These are phyloP conservation scores for Drosophila ambigua DNA, from an alignment of 1,140 invertebrate genomes.

Conservation along the genomic window DNA sequence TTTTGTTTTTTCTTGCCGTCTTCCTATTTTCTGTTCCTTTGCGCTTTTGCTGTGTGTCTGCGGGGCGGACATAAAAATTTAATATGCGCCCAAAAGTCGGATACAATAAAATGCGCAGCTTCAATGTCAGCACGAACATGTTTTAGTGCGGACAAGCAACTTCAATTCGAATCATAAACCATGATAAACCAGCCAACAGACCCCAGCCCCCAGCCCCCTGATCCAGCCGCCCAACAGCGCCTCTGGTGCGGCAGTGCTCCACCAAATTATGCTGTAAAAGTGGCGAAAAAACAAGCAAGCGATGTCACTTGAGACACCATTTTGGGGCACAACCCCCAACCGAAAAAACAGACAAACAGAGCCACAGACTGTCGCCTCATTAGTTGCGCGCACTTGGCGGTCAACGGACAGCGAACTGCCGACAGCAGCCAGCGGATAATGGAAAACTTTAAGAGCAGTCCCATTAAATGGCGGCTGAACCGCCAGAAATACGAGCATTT, in stretches of 20 bases:
- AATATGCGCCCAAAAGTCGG: constrained; percentile 68
- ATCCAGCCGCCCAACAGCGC: no score
- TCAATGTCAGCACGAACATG: constrained; percentile 1
- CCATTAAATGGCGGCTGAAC: no score
- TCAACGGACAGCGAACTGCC: constrained; percentile 2
- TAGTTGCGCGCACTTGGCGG: constrained; percentile 28
- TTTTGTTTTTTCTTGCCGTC: constrained; percentile 1
- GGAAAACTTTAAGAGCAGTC: constrained; percentile 5
- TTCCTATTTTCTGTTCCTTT: constrained; percentile 23
- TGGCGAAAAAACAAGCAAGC: constrained; percentile 48
- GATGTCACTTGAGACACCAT: constrained; percentile 43
- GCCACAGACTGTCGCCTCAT: constrained; percentile 48
- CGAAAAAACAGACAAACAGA: constrained; percentile 16
- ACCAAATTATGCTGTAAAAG: constrained; percentile 75
- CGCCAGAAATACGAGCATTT: no score
- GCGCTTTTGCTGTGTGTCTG: constrained; percentile 17
- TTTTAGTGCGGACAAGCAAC: constrained; percentile 31
- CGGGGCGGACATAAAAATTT: constrained; percentile 67
- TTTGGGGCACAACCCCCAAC: constrained; percentile 13
- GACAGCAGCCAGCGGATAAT: not conserved
- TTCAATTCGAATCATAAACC: constrained; percentile 62
- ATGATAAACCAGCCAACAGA: constrained; percentile 10
- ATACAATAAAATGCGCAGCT: constrained; percentile 60
- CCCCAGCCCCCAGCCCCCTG: not conserved
- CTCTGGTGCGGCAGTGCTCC: not conserved